Evolutionary conservation across 1,140 invertebrate genomes (phyloP).

Genomic region (Sipha flava): DNA sequence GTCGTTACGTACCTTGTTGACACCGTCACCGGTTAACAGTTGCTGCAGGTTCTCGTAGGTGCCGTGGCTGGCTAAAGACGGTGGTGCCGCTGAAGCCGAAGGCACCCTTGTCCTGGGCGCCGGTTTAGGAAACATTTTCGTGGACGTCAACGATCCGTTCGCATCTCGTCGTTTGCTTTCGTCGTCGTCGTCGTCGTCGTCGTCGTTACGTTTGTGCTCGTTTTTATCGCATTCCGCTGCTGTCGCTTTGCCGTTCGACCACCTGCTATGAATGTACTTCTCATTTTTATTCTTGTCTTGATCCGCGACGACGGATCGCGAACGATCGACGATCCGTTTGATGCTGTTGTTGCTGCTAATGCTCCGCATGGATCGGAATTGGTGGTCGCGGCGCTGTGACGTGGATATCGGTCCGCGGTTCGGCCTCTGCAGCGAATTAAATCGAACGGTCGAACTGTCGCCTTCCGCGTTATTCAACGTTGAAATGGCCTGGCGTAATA

Average conservation of each 20-base stretch:
- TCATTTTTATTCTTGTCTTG: too few relatives aligned
- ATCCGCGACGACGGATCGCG: too few relatives aligned
- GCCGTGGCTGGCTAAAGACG: background rate
- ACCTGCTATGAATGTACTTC: too few relatives aligned
- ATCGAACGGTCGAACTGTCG: background rate
- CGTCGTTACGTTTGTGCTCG: background rate
- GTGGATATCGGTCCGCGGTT: background rate
- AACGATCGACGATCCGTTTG: too few relatives aligned
- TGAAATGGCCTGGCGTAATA: background rate
- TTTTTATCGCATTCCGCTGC: too few relatives aligned
- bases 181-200: background rate
- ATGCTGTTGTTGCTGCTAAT: too few relatives aligned
- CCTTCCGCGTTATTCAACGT: background rate
- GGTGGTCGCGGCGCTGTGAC: background rate
- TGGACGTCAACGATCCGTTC: background rate
- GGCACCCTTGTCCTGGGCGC: slow-evolving; percentile 3
- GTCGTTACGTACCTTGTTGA: background rate
- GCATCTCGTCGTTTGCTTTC: background rate
- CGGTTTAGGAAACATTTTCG: background rate
- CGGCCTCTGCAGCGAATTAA: background rate
- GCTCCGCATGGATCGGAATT: slow-evolving; percentile 3
- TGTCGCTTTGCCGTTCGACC: too few relatives aligned
- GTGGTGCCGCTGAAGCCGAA: background rate
- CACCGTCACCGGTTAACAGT: background rate
- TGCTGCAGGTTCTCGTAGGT: background rate